Conservation (phyloP, 1,140 invertebrate species). For the Zaprionus vittiger region DNA sequence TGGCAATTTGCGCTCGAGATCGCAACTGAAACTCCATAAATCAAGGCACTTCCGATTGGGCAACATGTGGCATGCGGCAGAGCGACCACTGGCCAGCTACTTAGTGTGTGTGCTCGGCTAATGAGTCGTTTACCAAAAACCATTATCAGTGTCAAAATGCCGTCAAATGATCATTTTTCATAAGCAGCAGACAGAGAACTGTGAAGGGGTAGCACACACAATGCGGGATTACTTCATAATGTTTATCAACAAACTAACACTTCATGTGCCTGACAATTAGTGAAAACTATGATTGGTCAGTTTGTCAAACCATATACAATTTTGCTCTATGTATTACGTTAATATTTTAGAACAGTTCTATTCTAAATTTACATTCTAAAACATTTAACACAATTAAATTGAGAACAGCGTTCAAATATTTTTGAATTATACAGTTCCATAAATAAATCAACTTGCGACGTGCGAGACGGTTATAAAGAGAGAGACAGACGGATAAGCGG, state of each 20-base stretch:
- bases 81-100: conserved; percentile 42
- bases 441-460: conserved; percentile 67
- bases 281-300: not conserved
- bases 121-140: conserved; percentile 76
- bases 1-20: conserved; percentile 46
- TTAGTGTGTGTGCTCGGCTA: conserved; percentile 47
- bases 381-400: not conserved
- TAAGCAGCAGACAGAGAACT: conserved; percentile 27
- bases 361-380: no score
- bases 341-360: no score
- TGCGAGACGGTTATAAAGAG: conserved; percentile 20
- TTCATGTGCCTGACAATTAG: not conserved
- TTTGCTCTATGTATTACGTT: not conserved
- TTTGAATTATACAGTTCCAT: conserved; percentile 47
- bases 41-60: conserved; percentile 71
- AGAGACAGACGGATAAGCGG: not conserved
- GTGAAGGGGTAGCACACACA: not conserved
- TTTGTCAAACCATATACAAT: not conserved
- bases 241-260: not conserved
- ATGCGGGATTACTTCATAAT: conserved; percentile 7
- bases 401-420: not conserved
- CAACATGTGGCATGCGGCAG: conserved; percentile 11
- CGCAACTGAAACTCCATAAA: conserved; percentile 61
- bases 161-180: conserved; percentile 62
- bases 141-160: conserved; percentile 77